These are phyloP conservation scores for Manacus vitellinus DNA, from an alignment of 2,113 vertebrate genomes.

Conservation along the genomic window DNA sequence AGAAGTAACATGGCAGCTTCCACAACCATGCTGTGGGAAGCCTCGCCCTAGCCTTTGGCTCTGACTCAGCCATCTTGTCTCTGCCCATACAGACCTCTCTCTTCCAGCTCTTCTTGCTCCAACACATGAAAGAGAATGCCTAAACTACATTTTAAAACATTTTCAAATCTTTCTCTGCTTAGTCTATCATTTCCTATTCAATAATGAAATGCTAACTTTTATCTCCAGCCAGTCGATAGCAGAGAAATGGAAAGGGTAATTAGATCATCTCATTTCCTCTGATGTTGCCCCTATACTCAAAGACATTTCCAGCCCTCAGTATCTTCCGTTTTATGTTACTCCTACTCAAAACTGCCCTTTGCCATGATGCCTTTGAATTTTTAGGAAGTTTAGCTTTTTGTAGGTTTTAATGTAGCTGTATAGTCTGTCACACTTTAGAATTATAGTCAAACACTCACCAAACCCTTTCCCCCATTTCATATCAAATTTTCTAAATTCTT, in stretches of 20 bases:
- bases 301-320: background rate
- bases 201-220: background rate
- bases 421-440: too few relatives aligned
- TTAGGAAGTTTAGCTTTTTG: too few relatives aligned
- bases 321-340: background rate
- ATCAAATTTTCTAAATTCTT: too few relatives aligned
- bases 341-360: too few relatives aligned
- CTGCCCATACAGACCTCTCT: background rate
- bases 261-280: background rate
- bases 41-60: background rate
- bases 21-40: background rate
- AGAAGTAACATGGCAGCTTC: background rate
- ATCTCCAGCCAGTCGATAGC: background rate
- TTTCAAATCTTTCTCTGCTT: background rate
- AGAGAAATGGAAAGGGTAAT: background rate
- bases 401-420: too few relatives aligned
- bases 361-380: too few relatives aligned
- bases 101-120: background rate
- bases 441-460: too few relatives aligned
- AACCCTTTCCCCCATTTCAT: too few relatives aligned
- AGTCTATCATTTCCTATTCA: background rate
- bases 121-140: background rate
- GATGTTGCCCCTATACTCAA: background rate
- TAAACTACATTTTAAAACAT: background rate
- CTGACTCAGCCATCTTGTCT: background rate